phyloP scores from a whole-genome alignment of 2,113 vertebrate genomes.

The Neopipo cinnamomea region DNA sequence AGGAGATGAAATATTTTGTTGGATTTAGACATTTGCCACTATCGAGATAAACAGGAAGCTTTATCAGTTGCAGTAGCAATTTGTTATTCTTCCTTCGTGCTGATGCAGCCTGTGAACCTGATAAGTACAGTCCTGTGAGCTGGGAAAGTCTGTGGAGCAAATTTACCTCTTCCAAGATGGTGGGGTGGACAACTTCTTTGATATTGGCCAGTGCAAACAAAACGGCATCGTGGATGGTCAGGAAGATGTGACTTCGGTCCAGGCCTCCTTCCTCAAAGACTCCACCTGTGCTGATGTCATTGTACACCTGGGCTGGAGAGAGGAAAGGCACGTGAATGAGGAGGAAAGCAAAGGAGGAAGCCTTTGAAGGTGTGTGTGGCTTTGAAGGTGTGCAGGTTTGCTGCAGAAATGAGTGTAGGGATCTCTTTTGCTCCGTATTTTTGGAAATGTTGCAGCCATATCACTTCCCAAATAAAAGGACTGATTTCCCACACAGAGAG shows the following conservation, averaged over 20 bases:
- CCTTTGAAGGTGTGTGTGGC: not conserved
- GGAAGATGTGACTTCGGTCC: slow-evolving; percentile 78
- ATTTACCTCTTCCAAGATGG: slow-evolving; percentile 50
- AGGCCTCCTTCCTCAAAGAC: slow-evolving; percentile 85
- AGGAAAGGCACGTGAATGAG: not conserved
- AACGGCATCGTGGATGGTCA: slow-evolving; percentile 87
- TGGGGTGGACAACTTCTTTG: not conserved
- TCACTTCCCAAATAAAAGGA: not conserved
- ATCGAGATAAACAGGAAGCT: not conserved
- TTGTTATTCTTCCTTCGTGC: not conserved
- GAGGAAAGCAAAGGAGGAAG: not conserved
- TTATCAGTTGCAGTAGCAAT: not conserved
- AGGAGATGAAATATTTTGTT: not conserved
- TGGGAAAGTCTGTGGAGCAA: not conserved
- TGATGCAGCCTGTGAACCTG: not conserved
- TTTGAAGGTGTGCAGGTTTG: not conserved
- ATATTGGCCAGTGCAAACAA: slow-evolving; percentile 78
- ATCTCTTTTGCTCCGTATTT: not conserved
- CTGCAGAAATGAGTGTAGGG: not conserved
- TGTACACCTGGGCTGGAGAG: slow-evolving; percentile 85
- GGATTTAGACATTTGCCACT: not conserved
- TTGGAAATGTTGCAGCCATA: not conserved
- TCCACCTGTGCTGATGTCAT: slow-evolving; percentile 86
- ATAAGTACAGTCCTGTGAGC: not conserved
- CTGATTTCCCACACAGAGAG: not conserved